Percentiles rank a stretch among this genome's conserved stretches.
Evolutionary conservation across 1,140 invertebrate genomes (phyloP).

Genomic region (Amphibalanus amphitrite): DNA sequence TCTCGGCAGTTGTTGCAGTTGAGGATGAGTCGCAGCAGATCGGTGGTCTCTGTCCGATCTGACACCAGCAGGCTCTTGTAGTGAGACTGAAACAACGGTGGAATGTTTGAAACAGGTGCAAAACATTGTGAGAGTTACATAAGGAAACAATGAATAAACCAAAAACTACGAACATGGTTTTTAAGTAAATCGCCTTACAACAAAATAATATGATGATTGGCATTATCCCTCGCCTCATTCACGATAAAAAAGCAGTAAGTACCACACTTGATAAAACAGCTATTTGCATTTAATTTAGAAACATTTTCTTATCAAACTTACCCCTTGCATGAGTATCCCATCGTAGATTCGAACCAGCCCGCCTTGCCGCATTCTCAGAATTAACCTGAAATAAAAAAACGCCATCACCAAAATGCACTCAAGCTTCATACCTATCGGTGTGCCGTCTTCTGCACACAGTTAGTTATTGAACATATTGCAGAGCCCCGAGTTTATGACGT

Average conservation of each 20-base stretch:
- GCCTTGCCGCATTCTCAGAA: slow-evolving; percentile 60
- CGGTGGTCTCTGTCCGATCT: slow-evolving; percentile 72
- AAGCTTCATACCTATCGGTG: too few species aligned
- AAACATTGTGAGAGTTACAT: background rate
- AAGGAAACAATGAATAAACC: background rate
- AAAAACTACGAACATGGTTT: background rate
- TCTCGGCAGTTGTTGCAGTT: slow-evolving; percentile 43
- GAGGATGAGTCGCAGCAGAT: slow-evolving; percentile 64
- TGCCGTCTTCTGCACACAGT: too few species aligned
- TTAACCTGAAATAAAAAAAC: too few species aligned
- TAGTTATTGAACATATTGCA: too few species aligned
- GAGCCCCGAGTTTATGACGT: too few species aligned
- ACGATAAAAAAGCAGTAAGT: background rate
- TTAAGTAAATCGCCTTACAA: background rate
- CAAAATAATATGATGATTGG: background rate
- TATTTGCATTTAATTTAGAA: background rate
- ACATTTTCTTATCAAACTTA: slow-evolving; percentile 25
- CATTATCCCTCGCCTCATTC: background rate
- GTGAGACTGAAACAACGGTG: slow-evolving; percentile 54
- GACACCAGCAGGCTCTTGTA: slow-evolving; percentile 82
- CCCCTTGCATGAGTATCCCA: slow-evolving; percentile 66
- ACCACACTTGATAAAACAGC: background rate
- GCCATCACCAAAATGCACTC: too few species aligned
- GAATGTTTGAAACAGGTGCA: too few species aligned
- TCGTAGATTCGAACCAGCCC: slow-evolving; percentile 79